A percentile compares a stretch with the other conserved stretches of the same genome.
phyloP scores from a whole-genome alignment of 1,140 invertebrate genomes.

The Drosophila bipectinata region DNA sequence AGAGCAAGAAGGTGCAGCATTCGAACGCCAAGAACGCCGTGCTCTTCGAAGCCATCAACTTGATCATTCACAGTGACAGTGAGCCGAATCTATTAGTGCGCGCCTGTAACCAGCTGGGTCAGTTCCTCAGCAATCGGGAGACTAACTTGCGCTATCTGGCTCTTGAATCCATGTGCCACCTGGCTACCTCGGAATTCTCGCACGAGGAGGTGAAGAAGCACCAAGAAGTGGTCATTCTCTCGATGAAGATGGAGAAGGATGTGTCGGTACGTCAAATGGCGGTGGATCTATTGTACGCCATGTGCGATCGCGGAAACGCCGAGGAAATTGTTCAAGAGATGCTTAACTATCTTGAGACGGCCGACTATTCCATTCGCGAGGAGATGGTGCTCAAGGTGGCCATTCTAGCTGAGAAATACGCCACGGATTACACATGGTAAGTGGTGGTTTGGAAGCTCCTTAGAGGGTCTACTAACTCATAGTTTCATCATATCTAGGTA shows the following conservation, averaged over 20 bases:
- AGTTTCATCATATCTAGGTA: conserved; percentile 83
- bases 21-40: conserved; percentile 99
- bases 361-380: conserved; percentile 99
- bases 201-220: conserved; percentile 99
- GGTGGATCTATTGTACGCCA: conserved; percentile 99
- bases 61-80: conserved; percentile 99
- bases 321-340: conserved; percentile 99
- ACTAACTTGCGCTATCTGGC: conserved; percentile 99
- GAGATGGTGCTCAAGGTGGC: conserved; percentile 99
- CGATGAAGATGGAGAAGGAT: conserved; percentile 99
- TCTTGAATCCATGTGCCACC: conserved; percentile 99
- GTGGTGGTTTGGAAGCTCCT: conserved; percentile 48
- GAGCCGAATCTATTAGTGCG: conserved; percentile 98
- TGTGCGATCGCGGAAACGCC: conserved; percentile 99
- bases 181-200: conserved; percentile 99
- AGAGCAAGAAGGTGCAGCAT: conserved; percentile 99
- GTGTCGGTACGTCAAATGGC: conserved; percentile 99
- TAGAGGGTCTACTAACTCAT: not conserved
- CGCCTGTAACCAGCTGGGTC: conserved; percentile 99
- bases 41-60: conserved; percentile 99
- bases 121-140: conserved; percentile 99
- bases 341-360: conserved; percentile 99
- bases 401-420: conserved; percentile 99
- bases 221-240: conserved; percentile 99
- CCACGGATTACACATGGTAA: conserved; percentile 98